A percentile compares a stretch with the other conserved stretches of the same genome.
phyloP scores from a whole-genome alignment of 1,140 invertebrate species.

The Dreissena polymorpha region DNA sequence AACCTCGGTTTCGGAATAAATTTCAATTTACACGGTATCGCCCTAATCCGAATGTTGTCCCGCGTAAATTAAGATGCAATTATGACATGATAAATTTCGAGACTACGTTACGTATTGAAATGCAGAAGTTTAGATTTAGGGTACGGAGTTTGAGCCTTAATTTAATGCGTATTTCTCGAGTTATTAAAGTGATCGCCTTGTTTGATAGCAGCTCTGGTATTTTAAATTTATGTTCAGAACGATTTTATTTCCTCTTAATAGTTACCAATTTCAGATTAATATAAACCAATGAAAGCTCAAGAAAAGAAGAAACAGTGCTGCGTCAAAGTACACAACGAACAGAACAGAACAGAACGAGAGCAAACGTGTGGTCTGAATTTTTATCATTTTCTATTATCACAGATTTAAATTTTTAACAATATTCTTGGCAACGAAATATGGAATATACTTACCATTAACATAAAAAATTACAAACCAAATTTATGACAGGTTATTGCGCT shows the following conservation, averaged over 20 bases:
- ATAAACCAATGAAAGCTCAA: too few species aligned
- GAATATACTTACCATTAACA: too few species aligned
- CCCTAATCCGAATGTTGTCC: slow-evolving; percentile 45
- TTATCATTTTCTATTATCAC: too few species aligned
- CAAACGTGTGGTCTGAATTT: too few species aligned
- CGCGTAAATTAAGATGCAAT: slow-evolving; percentile 35
- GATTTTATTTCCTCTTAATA: neutral
- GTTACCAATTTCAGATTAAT: neutral
- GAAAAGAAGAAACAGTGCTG: too few species aligned
- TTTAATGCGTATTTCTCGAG: neutral
- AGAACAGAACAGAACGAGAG: too few species aligned
- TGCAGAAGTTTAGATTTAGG: neutral
- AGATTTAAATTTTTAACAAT: too few species aligned
- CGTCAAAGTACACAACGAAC: too few species aligned
- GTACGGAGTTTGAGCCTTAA: neutral
- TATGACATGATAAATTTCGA: slow-evolving; percentile 15
- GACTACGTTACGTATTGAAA: neutral
- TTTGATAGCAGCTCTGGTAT: neutral
- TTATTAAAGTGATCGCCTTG: neutral
- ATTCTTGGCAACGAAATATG: too few species aligned
- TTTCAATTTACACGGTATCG: slow-evolving; percentile 47
- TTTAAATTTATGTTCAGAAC: neutral
- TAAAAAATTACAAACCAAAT: too few species aligned
- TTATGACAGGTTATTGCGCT: too few species aligned
- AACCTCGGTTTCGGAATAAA: slow-evolving; percentile 25